Base-by-base conservation (phyloP, 2,797 vertebrate species). In the Tachyglossus aculeatus region DNA sequence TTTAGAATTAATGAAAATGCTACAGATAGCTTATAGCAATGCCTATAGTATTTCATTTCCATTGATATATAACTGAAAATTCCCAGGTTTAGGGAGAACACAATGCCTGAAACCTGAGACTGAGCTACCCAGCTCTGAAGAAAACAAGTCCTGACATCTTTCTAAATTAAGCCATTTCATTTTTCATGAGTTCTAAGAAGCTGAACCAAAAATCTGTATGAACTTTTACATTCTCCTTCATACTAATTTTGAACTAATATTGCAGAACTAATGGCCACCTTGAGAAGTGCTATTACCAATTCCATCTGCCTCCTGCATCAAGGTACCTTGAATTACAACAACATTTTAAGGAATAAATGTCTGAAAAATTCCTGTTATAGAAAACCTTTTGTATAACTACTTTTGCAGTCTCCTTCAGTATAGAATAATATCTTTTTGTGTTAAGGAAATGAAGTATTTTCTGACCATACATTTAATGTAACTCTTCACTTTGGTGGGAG, bases 241-340 rank as follows among this genome's bases (percentile, higher is more conserved):
- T 63, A 80, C 52, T 18, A 80, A 76, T 82, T 82, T 76, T 82
- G 22, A 71, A 56, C 34, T 77, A 71, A 75, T 75, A 56, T 47
- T 71, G 74, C 71, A 54, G 44, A 88, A 81, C 75, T 58, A 39
- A 44, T 77, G 65, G 51, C 65, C 25, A 67, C 72, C 29, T 83
- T 58, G 60, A 81, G 80, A 69, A 32, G 66, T 37, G 5, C 52
- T 47, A 40, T 66, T 58, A 85, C 63, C 71, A 74, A 70, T 82
- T 70, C 71, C 81, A 76, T 71, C 76, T 85, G 78, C 74, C 74
- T 75, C 38, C 36, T 67, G 34, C 34, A 63, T 70, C 60, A 64
- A 58, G 77, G 29, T 51, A 45, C 56, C 24, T 67, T 32, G 39
- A 69, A 38, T 57, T 81, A 78, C 16, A 83, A 53, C 37, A 67